A percentile compares a stretch with the other conserved stretches of the same genome.
Conservation (phyloP, 1,140 invertebrate genomes). For the Philopotamus ludificatus region DNA sequence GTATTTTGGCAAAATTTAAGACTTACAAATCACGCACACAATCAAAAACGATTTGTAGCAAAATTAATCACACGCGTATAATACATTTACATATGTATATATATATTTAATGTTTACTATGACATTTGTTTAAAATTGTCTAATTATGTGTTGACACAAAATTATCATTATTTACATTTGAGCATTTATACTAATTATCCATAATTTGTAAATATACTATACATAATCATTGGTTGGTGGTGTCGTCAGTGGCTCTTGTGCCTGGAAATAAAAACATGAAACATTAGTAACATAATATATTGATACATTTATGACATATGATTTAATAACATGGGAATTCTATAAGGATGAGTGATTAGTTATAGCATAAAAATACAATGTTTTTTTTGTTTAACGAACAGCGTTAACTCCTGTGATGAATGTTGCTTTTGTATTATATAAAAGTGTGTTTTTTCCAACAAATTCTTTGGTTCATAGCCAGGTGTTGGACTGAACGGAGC, state of each 20-base stretch:
- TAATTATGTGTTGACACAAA: constrained; percentile 16
- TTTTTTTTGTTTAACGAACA: too few relatives aligned
- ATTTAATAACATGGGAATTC: constrained; percentile 7
- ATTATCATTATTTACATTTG: constrained; percentile 8
- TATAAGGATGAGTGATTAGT: background rate
- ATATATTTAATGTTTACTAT: too few relatives aligned
- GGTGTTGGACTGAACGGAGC: too few relatives aligned
- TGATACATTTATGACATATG: constrained; percentile 30
- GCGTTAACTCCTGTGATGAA: too few relatives aligned
- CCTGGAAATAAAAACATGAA: constrained; percentile 60
- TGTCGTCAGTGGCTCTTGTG: constrained; percentile 70
- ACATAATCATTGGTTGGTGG: constrained; percentile 72
- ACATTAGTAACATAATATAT: too few relatives aligned
- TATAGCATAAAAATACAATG: too few relatives aligned
- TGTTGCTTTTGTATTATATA: too few relatives aligned
- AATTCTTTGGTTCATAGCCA: too few relatives aligned
- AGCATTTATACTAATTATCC: constrained; percentile 34
- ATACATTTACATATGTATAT: background rate
- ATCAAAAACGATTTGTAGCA: background rate
- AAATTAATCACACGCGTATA: constrained; percentile 10
- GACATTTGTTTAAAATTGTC: background rate
- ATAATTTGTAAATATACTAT: constrained; percentile 45
- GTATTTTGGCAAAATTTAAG: constrained; percentile 25
- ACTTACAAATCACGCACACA: constrained; percentile 8
- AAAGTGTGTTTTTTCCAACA: too few relatives aligned